Evolutionary conservation across 1,140 invertebrate species (phyloP).

Genomic region (Magallana ariakensis): DNA sequence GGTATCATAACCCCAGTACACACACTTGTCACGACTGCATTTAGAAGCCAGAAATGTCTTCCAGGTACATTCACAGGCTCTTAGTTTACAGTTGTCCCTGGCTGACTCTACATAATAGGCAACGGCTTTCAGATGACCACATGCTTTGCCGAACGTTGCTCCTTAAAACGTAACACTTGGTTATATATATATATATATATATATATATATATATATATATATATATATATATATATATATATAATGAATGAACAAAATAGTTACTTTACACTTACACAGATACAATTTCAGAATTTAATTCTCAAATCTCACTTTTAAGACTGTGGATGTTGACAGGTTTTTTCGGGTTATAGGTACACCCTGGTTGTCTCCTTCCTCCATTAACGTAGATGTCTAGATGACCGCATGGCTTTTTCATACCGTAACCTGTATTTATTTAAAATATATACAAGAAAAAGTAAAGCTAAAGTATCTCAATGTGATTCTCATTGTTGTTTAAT

Average conservation of each 20-base stretch:
- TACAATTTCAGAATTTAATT: too few relatives aligned
- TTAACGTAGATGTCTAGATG: not conserved
- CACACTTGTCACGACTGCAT: not conserved
- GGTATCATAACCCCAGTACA: not conserved
- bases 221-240: too few relatives aligned
- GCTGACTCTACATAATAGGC: not conserved
- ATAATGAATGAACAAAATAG: too few relatives aligned
- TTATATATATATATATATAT: too few relatives aligned
- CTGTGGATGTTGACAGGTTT: not conserved
- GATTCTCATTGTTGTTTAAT: too few relatives aligned
- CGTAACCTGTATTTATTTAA: not conserved
- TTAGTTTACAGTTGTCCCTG: not conserved
- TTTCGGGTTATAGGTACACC: not conserved
- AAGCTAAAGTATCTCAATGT: too few relatives aligned
- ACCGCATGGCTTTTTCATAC: not conserved
- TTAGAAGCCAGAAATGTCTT: not conserved
- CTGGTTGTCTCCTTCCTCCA: not conserved
- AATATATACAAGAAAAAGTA: too few relatives aligned
- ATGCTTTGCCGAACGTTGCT: not conserved
- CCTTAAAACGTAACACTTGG: not conserved
- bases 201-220: too few relatives aligned
- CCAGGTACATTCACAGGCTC: not conserved
- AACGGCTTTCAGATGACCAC: constrained; percentile 2
- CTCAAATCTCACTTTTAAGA: not conserved
- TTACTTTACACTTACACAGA: too few relatives aligned